Base-by-base conservation (phyloP, 1,140 invertebrate species). In the Littorina saxatilis region DNA sequence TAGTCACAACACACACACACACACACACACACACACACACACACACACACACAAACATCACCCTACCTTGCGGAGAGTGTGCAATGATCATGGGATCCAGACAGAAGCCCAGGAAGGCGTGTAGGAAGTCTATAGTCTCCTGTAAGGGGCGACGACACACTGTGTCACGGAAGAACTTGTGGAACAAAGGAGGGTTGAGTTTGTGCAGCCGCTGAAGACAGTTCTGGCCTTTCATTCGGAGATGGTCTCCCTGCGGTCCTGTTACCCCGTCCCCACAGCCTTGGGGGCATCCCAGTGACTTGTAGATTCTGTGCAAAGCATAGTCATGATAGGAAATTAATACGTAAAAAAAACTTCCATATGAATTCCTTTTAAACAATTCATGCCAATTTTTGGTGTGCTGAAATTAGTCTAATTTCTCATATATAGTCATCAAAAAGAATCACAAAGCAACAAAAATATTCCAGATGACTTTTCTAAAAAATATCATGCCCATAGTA, bases 61-160 rank as follows among this genome's bases (percentile, higher is more conserved):
- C n/a, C n/a, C n/a, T n/a, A 86, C 88, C 82, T 84, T 85, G 82
- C 75, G 88, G 87, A 35, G 84, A 88, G 75, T 87, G 86, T 50
- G 80, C 66, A 68, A 82, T 47, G 61, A 76, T 95, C 95, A 82
- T 95, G 32, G 97, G 96, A 92, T 99, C 98, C 70, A 97, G 94
- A 92, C 99, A 99, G 91, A 98, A 99, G 27, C 97, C 97, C 55
- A 99, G 94, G 87, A 99, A 98, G 7, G 98, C 95, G 92, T 99
- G 99, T 66, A 99, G 96, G 88, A 99, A 97, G 88, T 99, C 98
- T 3, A 99, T 91, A 17, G 99, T 94, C 75, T 98, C 97, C 2
- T 95, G 93, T 32, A 99, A 92, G 0, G 96, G 94, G 43, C 96
- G 95, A 5, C 94, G 94, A 70, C 95, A 95, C 0, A 99, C 95